Base-by-base conservation (phyloP, 1,140 invertebrate species). In the Plutomurus gul region DNA sequence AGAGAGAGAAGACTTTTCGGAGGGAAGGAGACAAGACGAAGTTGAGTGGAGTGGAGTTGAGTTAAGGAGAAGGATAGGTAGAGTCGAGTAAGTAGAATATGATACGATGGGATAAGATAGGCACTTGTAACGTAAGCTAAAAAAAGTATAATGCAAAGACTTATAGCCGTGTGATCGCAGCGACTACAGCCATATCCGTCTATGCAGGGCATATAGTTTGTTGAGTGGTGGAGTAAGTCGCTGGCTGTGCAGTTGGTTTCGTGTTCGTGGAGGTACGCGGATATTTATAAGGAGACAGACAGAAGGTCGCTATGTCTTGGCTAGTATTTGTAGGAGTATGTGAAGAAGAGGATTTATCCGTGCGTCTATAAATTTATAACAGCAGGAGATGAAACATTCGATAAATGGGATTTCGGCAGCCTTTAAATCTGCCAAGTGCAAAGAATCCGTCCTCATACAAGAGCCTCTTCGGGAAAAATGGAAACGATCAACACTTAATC, bases 401-500 rank as follows among this genome's bases (percentile, higher is more conserved):
- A 81, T 81, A 81, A 81, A 81, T 75, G 76, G 79, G 76, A 81
- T 81, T 81, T 81, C 46, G 43, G 36, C 75, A 70, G 70, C 79
- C 72, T 77, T 77, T 81, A 81, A 81, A 81, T 81, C 79, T 81
- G 79, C 71, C 79, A 81, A 81, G 37, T 81, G 76, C 79, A 81
- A 77, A 70, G 56, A 76, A 76, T 80, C 79, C 43, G 65, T 73
- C 77, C 33, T 78, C 70, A 22, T 46, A 33, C 30, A 47, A 49
- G 40, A 78, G 47, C 39, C 76, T 30, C 39, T 40, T 70, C 39
- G 22, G 47, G 27, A 72, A 78, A 78, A 78, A 73, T 78, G 77
- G 65, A 78, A 78, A 78, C 77, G 77, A 78, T 78, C 77, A 78
- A 73, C 77, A 78, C 77, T 78, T 78, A 78, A 78, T 78, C 77